Evolutionary conservation across 2,888 invertebrate genomes (phyloP).

Genomic region (Teinopalpus imperialis): DNA sequence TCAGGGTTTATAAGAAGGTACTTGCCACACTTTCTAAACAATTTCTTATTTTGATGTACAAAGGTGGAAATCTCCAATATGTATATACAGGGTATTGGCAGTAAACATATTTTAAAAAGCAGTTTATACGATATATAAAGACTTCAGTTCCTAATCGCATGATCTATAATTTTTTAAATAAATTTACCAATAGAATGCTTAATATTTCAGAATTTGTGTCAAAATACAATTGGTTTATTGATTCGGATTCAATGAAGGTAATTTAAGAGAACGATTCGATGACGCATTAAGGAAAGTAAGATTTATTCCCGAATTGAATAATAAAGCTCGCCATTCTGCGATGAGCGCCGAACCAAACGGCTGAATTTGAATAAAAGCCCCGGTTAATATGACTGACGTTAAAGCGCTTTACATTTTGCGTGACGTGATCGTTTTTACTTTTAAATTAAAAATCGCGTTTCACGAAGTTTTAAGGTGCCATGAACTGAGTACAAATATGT

Average conservation of each 20-base stretch:
- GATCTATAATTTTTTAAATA: not conserved
- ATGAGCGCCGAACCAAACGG: conserved; percentile 30
- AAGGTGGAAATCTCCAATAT: too few relatives aligned
- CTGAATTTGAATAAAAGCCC: conserved; percentile 37
- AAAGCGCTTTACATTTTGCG: conserved; percentile 20
- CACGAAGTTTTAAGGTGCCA: too few relatives aligned
- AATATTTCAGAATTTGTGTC: conserved; percentile 23
- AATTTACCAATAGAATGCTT: not conserved
- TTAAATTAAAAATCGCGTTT: too few relatives aligned
- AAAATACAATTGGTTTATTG: conserved; percentile 22
- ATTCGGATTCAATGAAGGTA: conserved; percentile 16
- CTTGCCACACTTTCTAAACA: too few relatives aligned
- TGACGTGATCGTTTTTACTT: not conserved
- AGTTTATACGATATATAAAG: too few relatives aligned
- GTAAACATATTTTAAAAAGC: too few relatives aligned
- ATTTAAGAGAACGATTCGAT: conserved; percentile 29
- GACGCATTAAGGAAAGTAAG: conserved; percentile 36
- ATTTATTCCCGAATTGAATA: conserved; percentile 39
- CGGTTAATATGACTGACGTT: conserved; percentile 29
- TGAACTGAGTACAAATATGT: too few relatives aligned
- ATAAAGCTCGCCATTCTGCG: conserved; percentile 35
- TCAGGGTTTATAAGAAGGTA: too few relatives aligned
- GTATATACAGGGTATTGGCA: too few relatives aligned
- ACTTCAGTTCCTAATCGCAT: too few relatives aligned
- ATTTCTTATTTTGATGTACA: too few relatives aligned